Evolutionary conservation across 2,113 vertebrate species (phyloP).

Genomic region (Cathartes aura): DNA sequence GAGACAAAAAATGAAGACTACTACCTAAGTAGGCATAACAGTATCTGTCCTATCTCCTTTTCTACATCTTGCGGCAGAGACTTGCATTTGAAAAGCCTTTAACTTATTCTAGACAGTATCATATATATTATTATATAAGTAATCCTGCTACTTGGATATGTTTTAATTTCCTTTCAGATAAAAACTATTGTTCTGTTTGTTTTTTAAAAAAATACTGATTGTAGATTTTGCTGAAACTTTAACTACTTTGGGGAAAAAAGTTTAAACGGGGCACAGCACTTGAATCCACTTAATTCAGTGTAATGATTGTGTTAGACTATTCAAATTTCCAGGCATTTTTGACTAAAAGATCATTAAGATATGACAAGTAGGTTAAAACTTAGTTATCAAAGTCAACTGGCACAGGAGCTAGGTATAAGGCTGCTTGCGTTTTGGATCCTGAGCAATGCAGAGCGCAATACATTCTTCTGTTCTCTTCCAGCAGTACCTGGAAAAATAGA

Average conservation of each 20-base stretch:
- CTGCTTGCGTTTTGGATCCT: slow-evolving; percentile 88
- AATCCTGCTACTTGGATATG: neutral
- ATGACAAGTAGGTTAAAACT: neutral
- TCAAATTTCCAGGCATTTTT: neutral
- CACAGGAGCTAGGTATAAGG: slow-evolving; percentile 48
- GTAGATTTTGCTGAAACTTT: neutral
- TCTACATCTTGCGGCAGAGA: neutral
- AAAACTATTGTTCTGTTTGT: neutral
- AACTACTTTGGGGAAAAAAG: neutral
- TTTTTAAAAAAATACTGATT: neutral
- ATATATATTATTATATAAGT: neutral
- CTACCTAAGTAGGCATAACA: neutral
- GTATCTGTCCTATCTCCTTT: neutral
- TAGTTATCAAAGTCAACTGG: neutral
- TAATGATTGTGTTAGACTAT: neutral
- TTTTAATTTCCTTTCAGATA: neutral
- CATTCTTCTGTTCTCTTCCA: slow-evolving; percentile 85
- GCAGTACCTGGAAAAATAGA: slow-evolving; percentile 76
- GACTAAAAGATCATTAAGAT: neutral
- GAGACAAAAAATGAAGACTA: neutral
- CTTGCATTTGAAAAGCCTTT: neutral
- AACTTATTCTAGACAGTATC: neutral
- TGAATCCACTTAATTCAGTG: neutral
- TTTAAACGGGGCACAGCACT: neutral
- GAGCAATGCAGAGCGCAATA: slow-evolving; percentile 82